These are phyloP conservation scores for Seriola quinqueradiata DNA, from an alignment of 2,113 vertebrate species.

Conservation along the genomic window DNA sequence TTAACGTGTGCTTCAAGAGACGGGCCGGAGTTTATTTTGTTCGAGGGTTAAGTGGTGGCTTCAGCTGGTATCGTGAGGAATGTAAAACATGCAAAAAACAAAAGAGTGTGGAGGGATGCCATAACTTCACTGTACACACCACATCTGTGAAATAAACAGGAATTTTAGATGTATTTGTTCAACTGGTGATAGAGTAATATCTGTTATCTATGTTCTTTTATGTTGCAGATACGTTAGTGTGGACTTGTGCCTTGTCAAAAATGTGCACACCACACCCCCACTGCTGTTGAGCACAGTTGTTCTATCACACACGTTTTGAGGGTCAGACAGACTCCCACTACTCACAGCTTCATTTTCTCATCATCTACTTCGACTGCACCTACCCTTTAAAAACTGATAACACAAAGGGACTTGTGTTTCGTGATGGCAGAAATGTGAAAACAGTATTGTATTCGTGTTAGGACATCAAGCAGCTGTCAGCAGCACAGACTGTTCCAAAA, in stretches of 20 bases:
- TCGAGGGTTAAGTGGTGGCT: neutral
- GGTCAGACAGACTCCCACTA: neutral
- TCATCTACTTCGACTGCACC: neutral
- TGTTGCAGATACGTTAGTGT: too few relatives aligned
- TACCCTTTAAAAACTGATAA: neutral
- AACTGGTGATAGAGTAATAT: neutral
- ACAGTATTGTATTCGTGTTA: neutral
- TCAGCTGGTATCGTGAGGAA: neutral
- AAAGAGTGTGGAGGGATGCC: neutral
- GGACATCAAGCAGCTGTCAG: neutral
- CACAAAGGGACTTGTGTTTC: neutral
- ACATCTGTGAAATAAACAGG: neutral
- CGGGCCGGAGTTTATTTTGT: neutral
- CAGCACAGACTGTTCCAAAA: neutral
- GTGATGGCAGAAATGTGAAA: too few relatives aligned
- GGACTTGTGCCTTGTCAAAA: neutral
- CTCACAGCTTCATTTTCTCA: too few relatives aligned
- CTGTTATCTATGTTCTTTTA: neutral
- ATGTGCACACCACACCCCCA: constrained; percentile 5
- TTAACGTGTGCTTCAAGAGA: neutral
- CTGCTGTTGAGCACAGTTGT: neutral
- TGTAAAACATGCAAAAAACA: constrained; percentile 10
- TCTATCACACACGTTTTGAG: neutral
- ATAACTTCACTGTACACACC: neutral
- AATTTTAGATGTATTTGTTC: neutral